Percentiles rank a stretch among this genome's conserved stretches.
Conservation (phyloP, 2,797 vertebrate genomes). For the Phataginus tricuspis region DNA sequence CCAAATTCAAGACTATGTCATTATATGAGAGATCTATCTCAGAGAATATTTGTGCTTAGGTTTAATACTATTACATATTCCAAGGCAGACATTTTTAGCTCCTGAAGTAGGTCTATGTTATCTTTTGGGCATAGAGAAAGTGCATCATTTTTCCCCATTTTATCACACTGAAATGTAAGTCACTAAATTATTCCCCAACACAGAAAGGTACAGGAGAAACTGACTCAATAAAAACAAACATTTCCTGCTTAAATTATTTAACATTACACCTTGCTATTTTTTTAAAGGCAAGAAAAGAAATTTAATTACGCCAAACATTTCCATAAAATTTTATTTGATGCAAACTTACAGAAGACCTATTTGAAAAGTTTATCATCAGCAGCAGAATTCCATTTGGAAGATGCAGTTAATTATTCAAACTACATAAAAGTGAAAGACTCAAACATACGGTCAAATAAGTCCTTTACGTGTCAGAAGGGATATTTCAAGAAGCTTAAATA, state of each 20-base stretch:
- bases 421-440: conserved; percentile 58
- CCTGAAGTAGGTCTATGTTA: neutral
- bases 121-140: conserved; percentile 51
- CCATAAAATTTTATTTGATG: conserved; percentile 65
- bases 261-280: neutral
- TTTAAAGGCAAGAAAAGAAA: neutral
- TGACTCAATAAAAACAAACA: conserved; percentile 48
- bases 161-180: conserved; percentile 42
- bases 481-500: conserved; percentile 51
- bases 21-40: neutral
- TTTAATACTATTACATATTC: conserved; percentile 19
- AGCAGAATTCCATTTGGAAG: conserved; percentile 55
- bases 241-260: conserved; percentile 45
- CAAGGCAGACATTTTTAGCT: conserved; percentile 51
- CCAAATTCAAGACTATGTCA: neutral
- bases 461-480: neutral
- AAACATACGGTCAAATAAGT: neutral
- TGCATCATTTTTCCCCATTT: conserved; percentile 24
- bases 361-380: conserved; percentile 32
- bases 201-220: conserved; percentile 38
- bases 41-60: neutral
- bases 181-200: neutral
- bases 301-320: conserved; percentile 51
- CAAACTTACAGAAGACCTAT: conserved; percentile 49
- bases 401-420: conserved; percentile 46